Evolutionary conservation across 2,113 vertebrate genomes (phyloP).

Genomic region (Tapirus terrestris): DNA sequence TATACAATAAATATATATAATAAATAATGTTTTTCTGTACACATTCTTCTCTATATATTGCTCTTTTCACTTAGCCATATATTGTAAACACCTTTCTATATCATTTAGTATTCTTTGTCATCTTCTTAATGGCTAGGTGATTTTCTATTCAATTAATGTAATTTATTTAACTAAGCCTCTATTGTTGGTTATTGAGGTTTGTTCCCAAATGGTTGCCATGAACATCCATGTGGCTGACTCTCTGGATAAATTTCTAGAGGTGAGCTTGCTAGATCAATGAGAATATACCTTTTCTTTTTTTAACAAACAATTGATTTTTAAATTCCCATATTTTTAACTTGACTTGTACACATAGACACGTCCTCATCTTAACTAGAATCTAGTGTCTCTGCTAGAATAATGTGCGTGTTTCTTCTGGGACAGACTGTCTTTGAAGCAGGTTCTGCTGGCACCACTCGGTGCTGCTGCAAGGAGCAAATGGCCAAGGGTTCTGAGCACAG

Average conservation of each 20-base stretch:
- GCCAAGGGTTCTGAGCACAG: neutral
- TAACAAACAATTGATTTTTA: neutral
- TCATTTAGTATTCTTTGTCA: constrained; percentile 35
- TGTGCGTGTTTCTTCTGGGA: neutral
- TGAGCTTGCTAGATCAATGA: neutral
- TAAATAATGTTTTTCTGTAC: neutral
- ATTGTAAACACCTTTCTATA: neutral
- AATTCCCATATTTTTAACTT: neutral
- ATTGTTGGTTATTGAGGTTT: constrained; percentile 24
- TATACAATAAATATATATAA: neutral
- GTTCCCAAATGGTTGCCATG: neutral
- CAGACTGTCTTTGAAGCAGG: constrained; percentile 36
- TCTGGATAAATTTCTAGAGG: neutral
- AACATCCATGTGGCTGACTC: neutral
- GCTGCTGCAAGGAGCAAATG: neutral
- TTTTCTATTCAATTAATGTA: neutral
- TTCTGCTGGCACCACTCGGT: neutral
- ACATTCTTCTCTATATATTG: neutral
- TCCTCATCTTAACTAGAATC: neutral
- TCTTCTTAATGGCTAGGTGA: constrained; percentile 17
- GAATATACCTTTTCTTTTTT: neutral
- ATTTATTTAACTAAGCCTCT: constrained; percentile 5
- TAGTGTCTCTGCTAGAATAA: neutral
- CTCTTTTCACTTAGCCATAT: neutral
- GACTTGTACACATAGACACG: neutral